These are phyloP conservation scores for Sebastes elongatus DNA, from an alignment of 2,797 vertebrate species.

Conservation along the genomic window DNA sequence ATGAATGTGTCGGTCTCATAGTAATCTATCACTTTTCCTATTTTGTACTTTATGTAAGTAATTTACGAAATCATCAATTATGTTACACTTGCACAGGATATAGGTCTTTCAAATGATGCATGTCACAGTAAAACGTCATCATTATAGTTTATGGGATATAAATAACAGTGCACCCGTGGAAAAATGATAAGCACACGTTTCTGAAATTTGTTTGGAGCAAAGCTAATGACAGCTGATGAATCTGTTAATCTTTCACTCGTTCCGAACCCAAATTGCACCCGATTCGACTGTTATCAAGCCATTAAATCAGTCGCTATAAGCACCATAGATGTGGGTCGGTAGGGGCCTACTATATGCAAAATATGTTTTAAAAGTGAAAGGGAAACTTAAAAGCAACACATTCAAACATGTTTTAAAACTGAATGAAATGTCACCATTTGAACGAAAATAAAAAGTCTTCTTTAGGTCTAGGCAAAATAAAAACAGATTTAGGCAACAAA, in stretches of 20 bases:
- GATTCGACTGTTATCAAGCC: no score
- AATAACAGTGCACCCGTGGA: neutral
- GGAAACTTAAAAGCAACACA: no score
- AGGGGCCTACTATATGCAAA: no score
- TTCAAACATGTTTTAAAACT: no score
- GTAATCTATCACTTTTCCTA: conserved; percentile 17
- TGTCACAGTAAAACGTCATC: neutral
- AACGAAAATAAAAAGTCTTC: no score
- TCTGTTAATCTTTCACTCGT: conserved; percentile 21
- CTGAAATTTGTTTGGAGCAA: neutral
- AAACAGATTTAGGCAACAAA: no score
- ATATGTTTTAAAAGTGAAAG: no score
- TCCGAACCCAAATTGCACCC: neutral
- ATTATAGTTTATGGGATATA: neutral
- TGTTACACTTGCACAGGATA: neutral
- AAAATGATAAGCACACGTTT: conserved; percentile 3
- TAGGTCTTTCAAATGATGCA: conserved; percentile 11
- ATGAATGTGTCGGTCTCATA: neutral
- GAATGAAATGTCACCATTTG: no score
- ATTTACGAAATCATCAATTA: conserved; percentile 7
- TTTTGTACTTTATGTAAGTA: neutral
- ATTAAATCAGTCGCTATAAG: no score
- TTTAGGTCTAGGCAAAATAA: no score
- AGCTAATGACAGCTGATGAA: conserved; percentile 37
- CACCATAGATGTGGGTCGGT: no score